Conservation (phyloP, 53 echinoderm and acorn worm genomes). For the Crossaster papposus region DNA sequence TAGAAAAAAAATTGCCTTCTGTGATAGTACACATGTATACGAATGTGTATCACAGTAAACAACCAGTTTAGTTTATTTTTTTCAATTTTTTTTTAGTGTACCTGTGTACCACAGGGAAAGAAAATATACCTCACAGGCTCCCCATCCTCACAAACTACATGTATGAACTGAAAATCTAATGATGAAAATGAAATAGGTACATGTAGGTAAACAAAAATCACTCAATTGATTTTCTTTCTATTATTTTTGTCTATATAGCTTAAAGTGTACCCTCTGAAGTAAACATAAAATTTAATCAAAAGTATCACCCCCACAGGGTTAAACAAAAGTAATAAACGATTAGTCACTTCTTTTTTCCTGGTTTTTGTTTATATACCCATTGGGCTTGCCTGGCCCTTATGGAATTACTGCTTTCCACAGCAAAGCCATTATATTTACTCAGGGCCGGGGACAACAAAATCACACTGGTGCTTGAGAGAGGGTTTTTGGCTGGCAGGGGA, state of each 20-base stretch:
- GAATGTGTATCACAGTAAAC: too few species aligned
- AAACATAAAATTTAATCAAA: constrained; percentile 52
- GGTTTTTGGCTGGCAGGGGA: neutral
- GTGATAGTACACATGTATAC: too few species aligned
- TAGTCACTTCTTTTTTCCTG: neutral
- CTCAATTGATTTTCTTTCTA: neutral
- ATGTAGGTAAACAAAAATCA: neutral
- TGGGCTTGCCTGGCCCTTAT: neutral
- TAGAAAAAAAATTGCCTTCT: too few species aligned
- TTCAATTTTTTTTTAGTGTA: too few species aligned
- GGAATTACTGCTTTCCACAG: neutral
- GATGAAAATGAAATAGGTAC: neutral
- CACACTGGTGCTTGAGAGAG: constrained; percentile 1
- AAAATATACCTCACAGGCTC: too few species aligned
- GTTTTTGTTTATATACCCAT: constrained; percentile 25
- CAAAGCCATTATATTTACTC: constrained; percentile 49
- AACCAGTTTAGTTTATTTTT: too few species aligned
- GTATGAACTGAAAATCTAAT: neutral
- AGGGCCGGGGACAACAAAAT: constrained; percentile 32
- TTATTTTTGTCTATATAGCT: neutral
- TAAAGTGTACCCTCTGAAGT: constrained; percentile 16
- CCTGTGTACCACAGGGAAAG: too few species aligned
- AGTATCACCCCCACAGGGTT: constrained; percentile 20
- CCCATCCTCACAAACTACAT: too few species aligned
- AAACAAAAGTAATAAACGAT: neutral